Base-by-base conservation (phyloP, 2,113 vertebrate genomes). In the Toxostoma redivivum region DNA sequence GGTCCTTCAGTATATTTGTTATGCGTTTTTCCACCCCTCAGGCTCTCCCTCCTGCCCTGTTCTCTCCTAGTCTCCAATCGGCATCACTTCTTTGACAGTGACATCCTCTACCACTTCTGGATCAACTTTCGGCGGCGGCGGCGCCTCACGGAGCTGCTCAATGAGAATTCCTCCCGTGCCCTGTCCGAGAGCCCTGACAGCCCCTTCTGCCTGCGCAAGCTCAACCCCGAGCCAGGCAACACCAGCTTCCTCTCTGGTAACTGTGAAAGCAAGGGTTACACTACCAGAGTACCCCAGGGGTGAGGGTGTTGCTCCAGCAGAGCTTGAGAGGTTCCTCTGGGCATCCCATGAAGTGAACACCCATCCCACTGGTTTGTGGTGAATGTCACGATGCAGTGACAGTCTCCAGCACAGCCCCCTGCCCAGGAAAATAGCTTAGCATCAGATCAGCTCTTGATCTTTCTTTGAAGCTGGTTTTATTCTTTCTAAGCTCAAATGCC, bases 51-150 rank as follows among this genome's bases (percentile, higher is more conserved):
- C 66, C 44, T 83, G 22, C 20, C 30, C 64, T 84, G 18, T 86
- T 95, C 82, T 96, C 71, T 94, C 70, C 81, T 74, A 99, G 99
- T 99, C 85, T 97, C 97, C 86, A 97, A 96, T 9, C 98, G 97
- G 79, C 97, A 98, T 78, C 97, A 98, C 90, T 99, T 99, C 95
- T 98, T 98, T 69, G 99, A 99, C 94, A 98, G 98, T 14, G 98
- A 98, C 58, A 81, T 98, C 35, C 98, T 99, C 65, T 99, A 98
- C 96, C 98, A 98, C 21, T 99, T 99, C 95, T 98, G 98, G 96
- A 98, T 98, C 86, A 99, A 99, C 85, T 99, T 99, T 20, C 98
- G 98, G 0, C 97, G 98, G 1, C 95, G 98, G 1, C 94, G 98
- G 0, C 98, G 97, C 1, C 98, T 99, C 10, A 98, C 98, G 1